These are phyloP conservation scores for Leucoma salicis DNA, from an alignment of 2,888 invertebrate species.

Conservation along the genomic window DNA sequence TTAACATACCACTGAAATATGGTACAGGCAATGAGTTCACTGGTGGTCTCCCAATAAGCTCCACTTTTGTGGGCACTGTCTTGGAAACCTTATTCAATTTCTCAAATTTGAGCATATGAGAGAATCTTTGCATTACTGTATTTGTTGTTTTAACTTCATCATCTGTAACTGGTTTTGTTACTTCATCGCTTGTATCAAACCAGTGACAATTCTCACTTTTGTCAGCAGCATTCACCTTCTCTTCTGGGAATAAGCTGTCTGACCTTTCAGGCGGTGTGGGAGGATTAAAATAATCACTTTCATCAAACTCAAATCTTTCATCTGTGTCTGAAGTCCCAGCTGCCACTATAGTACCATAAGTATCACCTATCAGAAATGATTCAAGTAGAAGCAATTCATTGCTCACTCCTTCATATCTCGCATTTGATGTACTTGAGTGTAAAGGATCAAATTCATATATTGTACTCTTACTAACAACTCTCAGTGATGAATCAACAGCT, in stretches of 20 bases:
- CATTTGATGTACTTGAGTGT: constrained; percentile 39
- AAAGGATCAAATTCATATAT: constrained; percentile 89
- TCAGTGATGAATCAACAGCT: constrained; percentile 1
- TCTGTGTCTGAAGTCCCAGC: constrained; percentile 70
- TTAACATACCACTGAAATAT: constrained; percentile 84
- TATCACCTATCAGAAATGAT: constrained; percentile 85
- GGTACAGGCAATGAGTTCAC: constrained; percentile 68
- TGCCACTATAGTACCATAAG: constrained; percentile 83
- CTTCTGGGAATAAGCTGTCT: constrained; percentile 82
- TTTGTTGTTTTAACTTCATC: constrained; percentile 46
- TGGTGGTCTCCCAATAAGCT: constrained; percentile 75
- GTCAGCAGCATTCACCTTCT: constrained; percentile 33
- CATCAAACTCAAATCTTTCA: constrained; percentile 56
- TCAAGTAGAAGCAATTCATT: constrained; percentile 85
- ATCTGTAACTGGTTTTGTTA: constrained; percentile 32
- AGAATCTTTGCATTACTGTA: constrained; percentile 66
- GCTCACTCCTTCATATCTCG: constrained; percentile 71
- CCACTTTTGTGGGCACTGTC: constrained; percentile 42
- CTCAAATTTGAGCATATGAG: constrained; percentile 77
- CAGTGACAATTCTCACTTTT: constrained; percentile 71
- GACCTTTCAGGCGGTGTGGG: constrained; percentile 84
- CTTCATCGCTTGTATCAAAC: constrained; percentile 51
- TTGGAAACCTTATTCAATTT: constrained; percentile 56
- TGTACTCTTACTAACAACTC: constrained; percentile 80
- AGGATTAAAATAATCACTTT: constrained; percentile 75